Evolutionary conservation across 2,888 invertebrate species (phyloP), one percentile per base, ranked within the genome.

Genomic region (Frankliniella intonsa): DNA sequence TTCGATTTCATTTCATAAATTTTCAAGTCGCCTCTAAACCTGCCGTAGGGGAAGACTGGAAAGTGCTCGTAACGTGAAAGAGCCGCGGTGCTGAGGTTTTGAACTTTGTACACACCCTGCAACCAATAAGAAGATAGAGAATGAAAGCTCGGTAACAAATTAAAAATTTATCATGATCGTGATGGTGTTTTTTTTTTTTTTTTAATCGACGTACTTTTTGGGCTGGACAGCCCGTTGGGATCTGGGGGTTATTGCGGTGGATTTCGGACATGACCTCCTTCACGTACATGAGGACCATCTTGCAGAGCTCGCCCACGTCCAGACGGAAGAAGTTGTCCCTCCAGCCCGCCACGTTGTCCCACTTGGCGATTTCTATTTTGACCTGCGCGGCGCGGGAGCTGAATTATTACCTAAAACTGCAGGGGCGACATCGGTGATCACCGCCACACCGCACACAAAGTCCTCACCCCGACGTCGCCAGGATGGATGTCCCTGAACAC

Each of bases 271-370:
- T 1, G 65, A n/a, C 17, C 3, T n/a, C n/a, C n/a, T n/a, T 5
- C 65, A 14, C 8, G 17, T 19, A 9, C 19, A 3, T n/a, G 2
- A 9, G 2, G 19, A n/a, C 12, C 3, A 19, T 19, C 2, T 3
- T 9, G 65, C 65, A 65, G 1, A 65, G 1, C n/a, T 65, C 65
- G 19, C 65, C 65, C 1, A 0, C 65, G 3, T 65, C 65, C 17
- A 65, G 1, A 19, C n/a, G 65, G n/a, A n/a, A 65, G 65, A n/a
- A 65, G 8, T 65, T 17, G 9, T 17, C n/a, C n/a, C 65, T 17
- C 65, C 65, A 65, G n/a, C 65, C 65, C 19, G 65, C 65, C 65
- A 65, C 65, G n/a, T 1, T 65, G 65, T 65, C 65, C 65, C 65
- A 65, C 65, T 65, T 65, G 65, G 65, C 65, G n/a, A 65, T 65